Percentiles rank a stretch among this genome's conserved stretches.
These are phyloP conservation scores for Tyrannus savana DNA, from an alignment of 2,113 vertebrate genomes.

Conservation along the genomic window DNA sequence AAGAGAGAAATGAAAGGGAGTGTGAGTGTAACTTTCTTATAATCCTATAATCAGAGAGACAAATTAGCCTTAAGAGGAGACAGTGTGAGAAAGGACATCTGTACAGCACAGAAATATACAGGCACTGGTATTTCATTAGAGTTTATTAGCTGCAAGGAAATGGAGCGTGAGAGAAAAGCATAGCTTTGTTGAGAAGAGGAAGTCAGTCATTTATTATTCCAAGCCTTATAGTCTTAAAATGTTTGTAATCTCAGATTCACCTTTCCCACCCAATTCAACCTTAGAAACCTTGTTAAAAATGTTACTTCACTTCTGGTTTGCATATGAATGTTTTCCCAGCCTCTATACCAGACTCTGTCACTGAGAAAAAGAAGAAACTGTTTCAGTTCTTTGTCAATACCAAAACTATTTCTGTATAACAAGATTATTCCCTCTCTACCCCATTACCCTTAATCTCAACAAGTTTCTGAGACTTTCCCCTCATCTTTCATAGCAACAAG, in stretches of 20 bases:
- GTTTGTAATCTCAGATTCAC: neutral
- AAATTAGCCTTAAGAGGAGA: slow-evolving; percentile 25
- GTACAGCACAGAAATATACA: neutral
- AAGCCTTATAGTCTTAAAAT: neutral
- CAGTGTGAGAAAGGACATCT: slow-evolving; percentile 42
- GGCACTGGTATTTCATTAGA: slow-evolving; percentile 12
- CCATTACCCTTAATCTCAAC: neutral
- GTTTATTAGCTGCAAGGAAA: slow-evolving; percentile 58
- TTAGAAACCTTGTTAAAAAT: neutral
- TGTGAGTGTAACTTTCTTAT: neutral
- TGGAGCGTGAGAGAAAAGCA: slow-evolving; percentile 26
- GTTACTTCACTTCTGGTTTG: neutral
- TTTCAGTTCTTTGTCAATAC: neutral
- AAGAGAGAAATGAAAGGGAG: neutral
- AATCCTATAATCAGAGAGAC: slow-evolving; percentile 1
- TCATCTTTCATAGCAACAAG: neutral
- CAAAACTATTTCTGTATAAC: neutral
- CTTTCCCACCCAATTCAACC: neutral
- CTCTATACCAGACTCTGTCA: neutral
- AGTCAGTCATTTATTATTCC: slow-evolving; percentile 41
- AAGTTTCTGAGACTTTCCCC: neutral
- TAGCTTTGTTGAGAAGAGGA: slow-evolving; percentile 33
- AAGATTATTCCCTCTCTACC: neutral
- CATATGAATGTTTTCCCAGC: neutral
- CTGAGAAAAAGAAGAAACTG: neutral